These are phyloP conservation scores for Cheilinus undulatus DNA, from an alignment of 2,113 vertebrate genomes.

Conservation along the genomic window DNA sequence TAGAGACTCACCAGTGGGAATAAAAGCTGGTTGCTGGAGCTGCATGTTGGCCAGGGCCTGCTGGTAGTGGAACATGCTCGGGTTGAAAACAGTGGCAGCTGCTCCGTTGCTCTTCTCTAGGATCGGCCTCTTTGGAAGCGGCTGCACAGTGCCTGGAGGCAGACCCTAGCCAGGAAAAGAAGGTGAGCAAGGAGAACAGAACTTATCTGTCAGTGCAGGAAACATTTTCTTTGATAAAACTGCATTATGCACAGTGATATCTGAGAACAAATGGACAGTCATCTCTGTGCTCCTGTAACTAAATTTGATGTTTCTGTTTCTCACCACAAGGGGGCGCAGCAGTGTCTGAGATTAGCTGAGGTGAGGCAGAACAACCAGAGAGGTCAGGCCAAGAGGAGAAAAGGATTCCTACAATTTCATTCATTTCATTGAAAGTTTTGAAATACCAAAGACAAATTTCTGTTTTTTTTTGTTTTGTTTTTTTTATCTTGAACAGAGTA, in stretches of 20 bases:
- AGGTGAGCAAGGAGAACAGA: neutral
- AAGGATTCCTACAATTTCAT: conserved; percentile 40
- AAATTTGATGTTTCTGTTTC: conserved; percentile 16
- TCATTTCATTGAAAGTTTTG: conserved; percentile 15
- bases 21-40: conserved; percentile 92
- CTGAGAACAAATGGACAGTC: neutral
- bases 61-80: conserved; percentile 97
- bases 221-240: neutral
- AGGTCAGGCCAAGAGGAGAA: conserved; percentile 60
- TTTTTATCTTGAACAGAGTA: too few relatives aligned
- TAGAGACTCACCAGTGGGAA: conserved; percentile 90
- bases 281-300: neutral
- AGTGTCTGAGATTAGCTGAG: conserved; percentile 13
- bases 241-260: neutral
- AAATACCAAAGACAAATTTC: too few relatives aligned
- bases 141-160: conserved; percentile 87
- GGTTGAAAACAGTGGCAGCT: conserved; percentile 90
- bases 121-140: conserved; percentile 94
- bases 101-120: conserved; percentile 95
- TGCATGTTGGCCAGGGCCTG: conserved; percentile 97
- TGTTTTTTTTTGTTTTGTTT: too few relatives aligned
- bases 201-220: neutral
- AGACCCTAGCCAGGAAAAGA: conserved; percentile 72
- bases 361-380: conserved; percentile 23
- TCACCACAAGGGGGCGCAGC: conserved; percentile 68